A percentile compares a stretch with the other conserved stretches of the same genome.
Conservation (phyloP, 2,113 vertebrate species). For the Cichladusa arquata region DNA sequence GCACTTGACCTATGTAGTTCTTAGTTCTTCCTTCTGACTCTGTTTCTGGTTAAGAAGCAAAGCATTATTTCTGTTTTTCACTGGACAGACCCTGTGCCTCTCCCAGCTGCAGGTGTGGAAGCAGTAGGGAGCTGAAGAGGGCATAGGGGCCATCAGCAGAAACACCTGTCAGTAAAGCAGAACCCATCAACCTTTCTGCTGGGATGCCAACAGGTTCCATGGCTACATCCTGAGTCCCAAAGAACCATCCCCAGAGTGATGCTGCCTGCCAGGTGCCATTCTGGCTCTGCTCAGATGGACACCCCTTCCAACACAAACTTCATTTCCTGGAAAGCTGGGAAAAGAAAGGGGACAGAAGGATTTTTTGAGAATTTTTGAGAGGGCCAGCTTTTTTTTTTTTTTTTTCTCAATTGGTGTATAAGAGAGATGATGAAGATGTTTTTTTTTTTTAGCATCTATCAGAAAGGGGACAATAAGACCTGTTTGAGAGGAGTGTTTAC, state of each 20-base stretch:
- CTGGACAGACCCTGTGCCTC: not conserved
- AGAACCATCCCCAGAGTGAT: rapidly evolving
- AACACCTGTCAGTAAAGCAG: not conserved
- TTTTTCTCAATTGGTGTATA: not conserved
- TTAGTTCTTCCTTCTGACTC: not conserved
- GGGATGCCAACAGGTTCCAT: not conserved
- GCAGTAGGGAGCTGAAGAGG: not conserved
- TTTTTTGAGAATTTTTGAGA: not conserved
- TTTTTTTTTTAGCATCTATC: not conserved
- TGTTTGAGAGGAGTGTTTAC: not conserved
- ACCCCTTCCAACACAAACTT: not conserved
- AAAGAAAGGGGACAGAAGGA: not conserved
- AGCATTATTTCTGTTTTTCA: rapidly evolving
- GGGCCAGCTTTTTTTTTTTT: not conserved
- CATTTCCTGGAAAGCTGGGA: not conserved
- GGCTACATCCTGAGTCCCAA: not conserved
- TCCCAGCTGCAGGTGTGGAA: not conserved
- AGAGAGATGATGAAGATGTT: not conserved
- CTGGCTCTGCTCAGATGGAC: not conserved
- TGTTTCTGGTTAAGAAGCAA: not conserved
- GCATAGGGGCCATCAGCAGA: not conserved
- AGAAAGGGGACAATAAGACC: not conserved
- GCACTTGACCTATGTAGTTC: not conserved
- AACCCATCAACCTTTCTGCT: not conserved
- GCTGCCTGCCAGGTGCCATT: not conserved